Evolutionary conservation across 2,113 vertebrate genomes (phyloP), one percentile per base, ranked within the genome.

Genomic region (Panthera leo): DNA sequence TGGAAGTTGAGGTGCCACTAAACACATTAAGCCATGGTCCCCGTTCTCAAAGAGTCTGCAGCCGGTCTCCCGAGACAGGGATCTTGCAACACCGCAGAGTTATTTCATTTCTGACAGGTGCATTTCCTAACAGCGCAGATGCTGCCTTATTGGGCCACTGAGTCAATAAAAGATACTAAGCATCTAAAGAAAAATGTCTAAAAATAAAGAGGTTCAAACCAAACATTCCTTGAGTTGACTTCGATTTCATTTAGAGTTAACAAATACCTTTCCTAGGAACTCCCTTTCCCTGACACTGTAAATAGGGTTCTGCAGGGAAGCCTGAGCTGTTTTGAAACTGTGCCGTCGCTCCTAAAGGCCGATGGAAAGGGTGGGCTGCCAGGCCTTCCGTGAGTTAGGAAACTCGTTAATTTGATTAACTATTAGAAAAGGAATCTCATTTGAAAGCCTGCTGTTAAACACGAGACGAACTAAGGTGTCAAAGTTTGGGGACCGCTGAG

Each of bases 121-220:
- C 55, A 83, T 95, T 79, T 92, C 87, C 68, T 65, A 93, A 92
- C 89, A 36, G 61, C 96, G 71, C 27, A 68, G 45, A 18, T 48
- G 85, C 65, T 61, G 76, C 70, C 65, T 92, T 82, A 39, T 67
- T 89, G 70, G 95, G 51, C 65, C 84, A 16, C 45, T 14, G 34
- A 95, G 63, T 90, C 88, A 39, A 65, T 78, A 68, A 94, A 94
- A 31, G 21, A 76, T 92, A 75, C 48, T 91, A 95, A 95, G 70
- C 16, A 63, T 90, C 61, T 76, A 85, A 85, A 91, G n/a, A 53
- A 93, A 91, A 76, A 65, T 27, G 29, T 92, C 92, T 94, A 68
- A 89, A 95, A 98, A 97, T 97, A 91, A 98, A 96, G 73, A 78
- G 3, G 5, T 58, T 96, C 95, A 89, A 96, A 76, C n/a, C 89